Evolutionary conservation across 1,140 invertebrate genomes (phyloP), one percentile per base, ranked within the genome.

Genomic region (Caenorhabditis inopinata): DNA sequence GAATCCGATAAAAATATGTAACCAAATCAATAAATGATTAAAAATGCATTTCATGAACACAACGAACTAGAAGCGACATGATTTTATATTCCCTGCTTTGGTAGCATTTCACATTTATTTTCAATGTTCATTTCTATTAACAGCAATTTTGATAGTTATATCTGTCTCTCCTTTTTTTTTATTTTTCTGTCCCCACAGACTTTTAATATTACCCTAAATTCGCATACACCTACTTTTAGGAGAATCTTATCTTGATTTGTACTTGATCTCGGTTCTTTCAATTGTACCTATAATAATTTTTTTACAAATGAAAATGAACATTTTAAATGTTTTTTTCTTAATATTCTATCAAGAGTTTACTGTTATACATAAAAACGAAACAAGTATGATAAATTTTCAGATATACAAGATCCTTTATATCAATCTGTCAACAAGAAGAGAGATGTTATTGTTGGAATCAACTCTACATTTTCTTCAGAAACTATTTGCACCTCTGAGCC

Each of bases 361-460:
- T 32, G 6, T 16, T 58, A 29, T 32, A 11, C 7, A 23, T 3
- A 51, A 51, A 25, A 9, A 23, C 9, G 18, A 0, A 11, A 51
- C 9, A 4, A 58, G 12, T 6, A 9, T 68, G 29, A 42, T 21
- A 7, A 68, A 16, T 21, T 68, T 68, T 68, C 58, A 68, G 58
- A 68, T 38, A 42, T 68, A 16, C 58, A 68, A 23, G 58, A 68
- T n/a, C 58, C 58, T 68, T 68, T 68, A 68, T 49, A 49, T 32
- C 75, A 76, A 76, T 25, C 46, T 5, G 45, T 76, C 32, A 53
- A 49, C 35, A 80, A 58, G 11, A 53, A 74, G 48, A 45, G 53
- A 68, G 78, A 80, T 45, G 49, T 79, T n/a, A 74, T 82, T 25
- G 12, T 74, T 16, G 81, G 78, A 32, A 73, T 82, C 25, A 82